Percentiles rank a stretch among this genome's conserved stretches.
These are phyloP conservation scores for Eurytoma californica DNA, from an alignment of 2,888 invertebrate species.

Conservation along the genomic window DNA sequence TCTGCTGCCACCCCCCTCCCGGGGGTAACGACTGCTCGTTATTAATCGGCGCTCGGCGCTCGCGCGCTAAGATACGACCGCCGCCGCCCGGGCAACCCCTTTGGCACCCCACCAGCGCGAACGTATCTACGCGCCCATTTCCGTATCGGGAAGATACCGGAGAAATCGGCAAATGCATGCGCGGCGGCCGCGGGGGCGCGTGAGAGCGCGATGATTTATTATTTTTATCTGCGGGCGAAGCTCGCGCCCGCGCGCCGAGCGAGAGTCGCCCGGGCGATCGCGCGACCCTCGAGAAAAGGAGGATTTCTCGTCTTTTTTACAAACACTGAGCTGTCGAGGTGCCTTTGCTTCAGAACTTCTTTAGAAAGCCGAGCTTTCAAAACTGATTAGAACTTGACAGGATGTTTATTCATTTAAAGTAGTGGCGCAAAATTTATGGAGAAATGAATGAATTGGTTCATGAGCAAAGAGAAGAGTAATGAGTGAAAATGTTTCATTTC, in stretches of 20 bases:
- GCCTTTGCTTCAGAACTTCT: too few relatives aligned
- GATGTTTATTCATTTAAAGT: too few relatives aligned
- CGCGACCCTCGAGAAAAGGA: slow-evolving; percentile 9
- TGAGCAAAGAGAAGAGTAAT: too few relatives aligned
- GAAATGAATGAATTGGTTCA: too few relatives aligned
- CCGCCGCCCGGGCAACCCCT: slow-evolving; percentile 43
- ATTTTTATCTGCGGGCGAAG: slow-evolving; percentile 66
- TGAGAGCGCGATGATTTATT: slow-evolving; percentile 69
- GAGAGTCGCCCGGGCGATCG: slow-evolving; percentile 23
- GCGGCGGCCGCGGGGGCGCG: slow-evolving; percentile 36
- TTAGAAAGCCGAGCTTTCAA: too few relatives aligned
- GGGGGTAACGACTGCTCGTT: slow-evolving; percentile 71
- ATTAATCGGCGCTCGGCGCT: slow-evolving; percentile 69
- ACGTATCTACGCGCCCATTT: slow-evolving; percentile 66
- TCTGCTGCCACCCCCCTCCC: slow-evolving; percentile 23
- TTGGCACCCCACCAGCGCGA: slow-evolving; percentile 41
- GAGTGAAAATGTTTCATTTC: too few relatives aligned
- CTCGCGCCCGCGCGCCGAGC: slow-evolving; percentile 30
- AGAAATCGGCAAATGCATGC: slow-evolving; percentile 68
- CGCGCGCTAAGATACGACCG: slow-evolving; percentile 62
- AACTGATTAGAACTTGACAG: too few relatives aligned
- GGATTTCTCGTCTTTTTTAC: not conserved
- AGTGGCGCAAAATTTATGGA: too few relatives aligned
- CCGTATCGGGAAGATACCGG: slow-evolving; percentile 70
- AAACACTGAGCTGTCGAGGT: too few relatives aligned